These are phyloP conservation scores for Tangara arthus DNA, from an alignment of 2,797 vertebrate genomes.

Conservation along the genomic window DNA sequence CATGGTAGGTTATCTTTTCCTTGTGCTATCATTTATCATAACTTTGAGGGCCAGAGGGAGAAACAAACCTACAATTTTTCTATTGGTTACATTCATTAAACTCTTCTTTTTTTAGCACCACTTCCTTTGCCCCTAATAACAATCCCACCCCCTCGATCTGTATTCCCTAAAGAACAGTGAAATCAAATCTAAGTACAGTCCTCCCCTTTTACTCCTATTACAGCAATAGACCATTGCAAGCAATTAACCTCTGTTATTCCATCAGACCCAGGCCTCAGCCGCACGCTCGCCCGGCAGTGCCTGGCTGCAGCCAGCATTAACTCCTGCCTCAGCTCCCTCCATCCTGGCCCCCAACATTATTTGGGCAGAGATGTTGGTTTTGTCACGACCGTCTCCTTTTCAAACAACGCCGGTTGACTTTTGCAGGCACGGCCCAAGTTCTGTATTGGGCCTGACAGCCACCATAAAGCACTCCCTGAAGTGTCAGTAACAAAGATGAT, in stretches of 20 bases:
- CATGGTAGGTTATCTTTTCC: slow-evolving; percentile 96
- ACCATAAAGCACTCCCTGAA: slow-evolving; percentile 87
- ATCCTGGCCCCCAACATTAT: slow-evolving; percentile 1
- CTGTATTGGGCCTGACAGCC: slow-evolving; percentile 85
- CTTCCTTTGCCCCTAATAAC: slow-evolving; percentile 77
- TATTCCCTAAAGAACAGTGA: slow-evolving; percentile 83
- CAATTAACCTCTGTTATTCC: slow-evolving; percentile 86
- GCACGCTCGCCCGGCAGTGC: slow-evolving; percentile 59
- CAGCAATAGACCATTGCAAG: slow-evolving; percentile 79
- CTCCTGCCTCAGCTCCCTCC: slow-evolving; percentile 58
- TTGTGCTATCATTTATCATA: slow-evolving; percentile 98
- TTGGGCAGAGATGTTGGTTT: slow-evolving; percentile 35
- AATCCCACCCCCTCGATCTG: slow-evolving; percentile 76
- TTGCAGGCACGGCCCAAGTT: slow-evolving; percentile 24
- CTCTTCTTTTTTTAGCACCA: slow-evolving; percentile 73
- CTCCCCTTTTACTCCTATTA: slow-evolving; percentile 75
- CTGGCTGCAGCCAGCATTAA: slow-evolving; percentile 49
- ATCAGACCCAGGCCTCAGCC: slow-evolving; percentile 74
- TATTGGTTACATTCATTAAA: slow-evolving; percentile 80
- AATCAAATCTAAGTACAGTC: slow-evolving; percentile 80
- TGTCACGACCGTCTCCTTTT: slow-evolving; percentile 65
- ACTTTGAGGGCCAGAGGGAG: slow-evolving; percentile 80
- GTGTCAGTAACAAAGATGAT: slow-evolving; percentile 87
- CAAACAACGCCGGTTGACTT: slow-evolving; percentile 75
- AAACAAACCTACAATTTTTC: slow-evolving; percentile 80